phyloP scores from a whole-genome alignment of 2,113 vertebrate species.

The Cariama cristata region DNA sequence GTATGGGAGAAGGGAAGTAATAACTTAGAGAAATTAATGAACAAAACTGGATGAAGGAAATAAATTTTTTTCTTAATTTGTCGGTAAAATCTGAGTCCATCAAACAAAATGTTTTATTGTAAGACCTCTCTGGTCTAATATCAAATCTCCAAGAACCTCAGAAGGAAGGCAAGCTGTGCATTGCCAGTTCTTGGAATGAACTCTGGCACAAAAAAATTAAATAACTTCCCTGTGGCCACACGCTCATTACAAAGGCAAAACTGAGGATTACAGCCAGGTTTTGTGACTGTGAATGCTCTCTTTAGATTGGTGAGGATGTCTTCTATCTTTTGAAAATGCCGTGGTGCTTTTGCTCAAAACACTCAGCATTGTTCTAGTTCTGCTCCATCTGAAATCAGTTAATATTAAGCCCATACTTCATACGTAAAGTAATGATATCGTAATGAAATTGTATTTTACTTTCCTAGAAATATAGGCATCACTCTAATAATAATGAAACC shows the following conservation, averaged over 20 bases:
- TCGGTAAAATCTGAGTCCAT: not conserved
- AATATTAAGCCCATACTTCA: not conserved
- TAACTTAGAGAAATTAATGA: not conserved
- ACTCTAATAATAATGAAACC: not conserved
- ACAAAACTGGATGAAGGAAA: not conserved
- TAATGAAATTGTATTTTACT: not conserved
- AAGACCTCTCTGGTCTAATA: not conserved
- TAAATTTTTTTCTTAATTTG: not conserved
- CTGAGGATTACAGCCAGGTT: not conserved
- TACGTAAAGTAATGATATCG: not conserved
- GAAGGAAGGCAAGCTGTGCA: not conserved
- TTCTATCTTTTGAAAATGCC: not conserved
- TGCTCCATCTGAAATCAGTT: not conserved
- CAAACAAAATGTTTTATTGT: not conserved
- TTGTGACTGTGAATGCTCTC: not conserved
- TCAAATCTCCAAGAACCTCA: not conserved
- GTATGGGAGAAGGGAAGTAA: not conserved
- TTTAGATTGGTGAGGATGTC: not conserved
- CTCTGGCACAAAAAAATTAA: not conserved
- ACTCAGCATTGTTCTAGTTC: accelerated
- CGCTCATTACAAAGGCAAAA: not conserved
- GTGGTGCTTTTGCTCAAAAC: accelerated
- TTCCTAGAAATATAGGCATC: not conserved
- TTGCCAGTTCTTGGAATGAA: not conserved
- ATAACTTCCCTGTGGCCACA: not conserved